These are phyloP conservation scores for Eugnorisma glareosa DNA, from an alignment of 2,888 invertebrate species.

Conservation along the genomic window DNA sequence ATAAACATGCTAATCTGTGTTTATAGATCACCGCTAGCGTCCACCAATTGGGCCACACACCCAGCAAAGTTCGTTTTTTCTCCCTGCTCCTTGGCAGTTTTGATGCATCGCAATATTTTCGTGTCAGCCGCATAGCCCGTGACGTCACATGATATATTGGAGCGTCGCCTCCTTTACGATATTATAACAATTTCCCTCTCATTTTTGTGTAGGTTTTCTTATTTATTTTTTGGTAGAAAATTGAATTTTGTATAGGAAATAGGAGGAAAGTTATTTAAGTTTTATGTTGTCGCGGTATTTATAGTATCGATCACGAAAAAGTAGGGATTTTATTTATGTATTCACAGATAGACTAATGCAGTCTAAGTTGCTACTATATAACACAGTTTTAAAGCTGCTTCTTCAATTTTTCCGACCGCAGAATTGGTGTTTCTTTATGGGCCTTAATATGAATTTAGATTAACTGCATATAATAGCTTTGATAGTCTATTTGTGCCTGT, in stretches of 20 bases:
- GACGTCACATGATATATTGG: slow-evolving; percentile 87
- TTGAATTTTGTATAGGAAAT: slow-evolving; percentile 44
- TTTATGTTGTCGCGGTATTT: background rate
- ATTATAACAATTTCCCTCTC: slow-evolving; percentile 66
- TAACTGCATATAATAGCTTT: background rate
- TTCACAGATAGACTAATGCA: background rate
- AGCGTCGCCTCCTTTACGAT: slow-evolving; percentile 72
- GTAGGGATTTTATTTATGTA: too few relatives aligned
- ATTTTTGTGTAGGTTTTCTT: slow-evolving; percentile 45
- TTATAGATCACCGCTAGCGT: background rate
- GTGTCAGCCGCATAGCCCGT: slow-evolving; percentile 85
- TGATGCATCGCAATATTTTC: slow-evolving; percentile 90
- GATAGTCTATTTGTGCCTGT: background rate
- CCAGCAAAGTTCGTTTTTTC: slow-evolving; percentile 79
- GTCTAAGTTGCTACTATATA: background rate
- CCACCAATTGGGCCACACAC: slow-evolving; percentile 57
- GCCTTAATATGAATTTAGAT: background rate
- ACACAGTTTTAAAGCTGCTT: background rate
- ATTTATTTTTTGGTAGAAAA: slow-evolving; percentile 58
- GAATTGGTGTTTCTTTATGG: background rate
- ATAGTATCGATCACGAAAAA: background rate
- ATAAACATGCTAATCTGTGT: background rate
- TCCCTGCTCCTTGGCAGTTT: slow-evolving; percentile 84
- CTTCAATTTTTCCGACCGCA: accelerated
- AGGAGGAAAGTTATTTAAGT: background rate